phyloP scores from a whole-genome alignment of 2,888 invertebrate genomes.

The Hypomecis punctinalis region DNA sequence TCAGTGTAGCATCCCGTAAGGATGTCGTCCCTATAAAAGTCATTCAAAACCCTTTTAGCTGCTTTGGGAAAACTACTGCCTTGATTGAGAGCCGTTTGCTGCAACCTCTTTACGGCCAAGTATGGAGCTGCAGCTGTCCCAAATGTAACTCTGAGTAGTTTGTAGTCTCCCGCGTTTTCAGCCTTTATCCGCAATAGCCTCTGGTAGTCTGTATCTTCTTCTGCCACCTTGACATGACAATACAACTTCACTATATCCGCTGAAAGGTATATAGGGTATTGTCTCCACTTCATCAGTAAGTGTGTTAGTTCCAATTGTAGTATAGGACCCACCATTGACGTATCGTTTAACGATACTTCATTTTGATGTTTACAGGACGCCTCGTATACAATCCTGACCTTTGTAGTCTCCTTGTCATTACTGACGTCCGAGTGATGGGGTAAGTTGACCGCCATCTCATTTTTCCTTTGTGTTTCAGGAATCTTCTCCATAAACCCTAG shows the following conservation, averaged over 20 bases:
- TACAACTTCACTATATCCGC: slow-evolving; percentile 36
- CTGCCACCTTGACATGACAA: slow-evolving; percentile 20
- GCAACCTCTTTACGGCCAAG: slow-evolving; percentile 46
- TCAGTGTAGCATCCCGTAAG: slow-evolving; percentile 38
- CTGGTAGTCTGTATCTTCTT: slow-evolving; percentile 28
- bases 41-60: slow-evolving; percentile 18
- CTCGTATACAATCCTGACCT: slow-evolving; percentile 42
- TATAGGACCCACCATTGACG: slow-evolving; percentile 25
- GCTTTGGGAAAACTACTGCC: slow-evolving; percentile 41
- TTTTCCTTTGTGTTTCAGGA: slow-evolving; percentile 33
- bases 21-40: slow-evolving; percentile 37
- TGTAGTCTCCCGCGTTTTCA: slow-evolving; percentile 27
- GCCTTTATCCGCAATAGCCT: not conserved
- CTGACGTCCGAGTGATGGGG: slow-evolving; percentile 50
- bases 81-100: slow-evolving; percentile 47
- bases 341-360: slow-evolving; percentile 27
- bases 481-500: slow-evolving; percentile 44
- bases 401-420: slow-evolving; percentile 43
- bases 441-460: slow-evolving; percentile 39
- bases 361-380: slow-evolving; percentile 23
- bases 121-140: slow-evolving; percentile 30
- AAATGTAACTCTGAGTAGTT: slow-evolving; percentile 46
- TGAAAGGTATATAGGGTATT: slow-evolving; percentile 11
- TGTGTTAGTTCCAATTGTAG: slow-evolving; percentile 26
- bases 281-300: slow-evolving; percentile 21